phyloP scores from a whole-genome alignment of 2,888 invertebrate genomes.

The Aethes cnicana region DNA sequence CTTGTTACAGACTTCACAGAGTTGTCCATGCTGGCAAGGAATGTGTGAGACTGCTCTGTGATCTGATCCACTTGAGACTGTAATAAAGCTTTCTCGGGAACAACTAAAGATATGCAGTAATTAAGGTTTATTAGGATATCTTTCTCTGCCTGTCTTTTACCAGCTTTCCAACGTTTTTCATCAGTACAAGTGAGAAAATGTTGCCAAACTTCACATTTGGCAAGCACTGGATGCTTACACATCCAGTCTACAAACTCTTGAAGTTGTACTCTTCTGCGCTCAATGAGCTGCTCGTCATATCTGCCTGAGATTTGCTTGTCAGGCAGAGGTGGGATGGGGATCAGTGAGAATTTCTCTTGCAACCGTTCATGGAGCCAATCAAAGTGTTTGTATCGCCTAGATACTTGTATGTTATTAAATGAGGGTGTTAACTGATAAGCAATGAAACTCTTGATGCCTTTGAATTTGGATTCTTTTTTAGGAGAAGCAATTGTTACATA shows the following conservation, averaged over 20 bases:
- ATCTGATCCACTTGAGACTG: conserved; percentile 90
- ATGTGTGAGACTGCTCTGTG: conserved; percentile 91
- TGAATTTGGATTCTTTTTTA: conserved; percentile 98
- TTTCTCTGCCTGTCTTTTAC: conserved; percentile 96
- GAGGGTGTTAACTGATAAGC: conserved; percentile 98
- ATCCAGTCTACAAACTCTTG: conserved; percentile 99
- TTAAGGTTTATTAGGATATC: conserved; percentile 95
- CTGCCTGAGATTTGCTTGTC: conserved; percentile 98
- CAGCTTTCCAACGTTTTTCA: conserved; percentile 98
- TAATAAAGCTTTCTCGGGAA: conserved; percentile 90
- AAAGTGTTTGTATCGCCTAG: conserved; percentile 98
- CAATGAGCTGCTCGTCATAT: conserved; percentile 98
- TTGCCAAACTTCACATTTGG: conserved; percentile 95
- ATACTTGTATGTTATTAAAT: conserved; percentile 96
- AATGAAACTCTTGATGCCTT: conserved; percentile 98
- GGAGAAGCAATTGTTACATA: conserved; percentile 95
- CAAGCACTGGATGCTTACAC: conserved; percentile 97
- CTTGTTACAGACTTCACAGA: conserved; percentile 92
- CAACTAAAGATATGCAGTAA: conserved; percentile 94
- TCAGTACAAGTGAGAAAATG: conserved; percentile 99
- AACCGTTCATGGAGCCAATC: conserved; percentile 98
- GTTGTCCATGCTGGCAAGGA: conserved; percentile 92
- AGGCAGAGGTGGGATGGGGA: conserved; percentile 97
- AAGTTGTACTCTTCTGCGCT: conserved; percentile 95
- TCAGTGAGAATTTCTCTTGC: conserved; percentile 95